These are phyloP conservation scores for Tetramorium parvispinum DNA, from an alignment of 1,140 invertebrate genomes.

Conservation along the genomic window DNA sequence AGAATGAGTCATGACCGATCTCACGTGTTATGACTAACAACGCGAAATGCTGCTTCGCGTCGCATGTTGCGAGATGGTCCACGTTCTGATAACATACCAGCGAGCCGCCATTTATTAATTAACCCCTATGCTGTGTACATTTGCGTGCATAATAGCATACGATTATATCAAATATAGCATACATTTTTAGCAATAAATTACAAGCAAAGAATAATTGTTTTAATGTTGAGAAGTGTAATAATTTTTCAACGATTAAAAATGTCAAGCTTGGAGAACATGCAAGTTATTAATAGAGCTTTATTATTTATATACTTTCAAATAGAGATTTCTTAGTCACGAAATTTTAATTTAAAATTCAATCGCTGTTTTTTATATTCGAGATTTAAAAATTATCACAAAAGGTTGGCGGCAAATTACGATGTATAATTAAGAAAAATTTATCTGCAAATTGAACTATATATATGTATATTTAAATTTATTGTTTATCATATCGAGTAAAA, in stretches of 20 bases:
- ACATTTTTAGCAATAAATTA: constrained; percentile 6
- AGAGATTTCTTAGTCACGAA: background rate
- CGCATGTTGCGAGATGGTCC: background rate
- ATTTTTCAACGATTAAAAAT: background rate
- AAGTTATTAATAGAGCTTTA: background rate
- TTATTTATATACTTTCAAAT: background rate
- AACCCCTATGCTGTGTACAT: background rate
- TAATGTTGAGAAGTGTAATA: background rate
- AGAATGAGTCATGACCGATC: constrained; percentile 27
- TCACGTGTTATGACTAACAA: constrained; percentile 33
- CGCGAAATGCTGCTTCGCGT: background rate
- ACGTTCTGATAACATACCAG: constrained; percentile 24
- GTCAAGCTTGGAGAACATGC: background rate
- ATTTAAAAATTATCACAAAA: background rate
- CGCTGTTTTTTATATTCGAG: background rate
- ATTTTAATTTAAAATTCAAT: background rate
- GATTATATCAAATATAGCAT: background rate
- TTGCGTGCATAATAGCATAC: background rate
- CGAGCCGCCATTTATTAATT: background rate
- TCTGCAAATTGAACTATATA: background rate
- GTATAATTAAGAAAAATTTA: background rate
- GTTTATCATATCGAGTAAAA: background rate
- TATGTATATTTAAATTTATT: background rate
- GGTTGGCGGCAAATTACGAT: background rate
- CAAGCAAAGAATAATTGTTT: background rate